Evolutionary conservation across 2,113 vertebrate species (phyloP).

Genomic region (Pelodiscus sinensis): DNA sequence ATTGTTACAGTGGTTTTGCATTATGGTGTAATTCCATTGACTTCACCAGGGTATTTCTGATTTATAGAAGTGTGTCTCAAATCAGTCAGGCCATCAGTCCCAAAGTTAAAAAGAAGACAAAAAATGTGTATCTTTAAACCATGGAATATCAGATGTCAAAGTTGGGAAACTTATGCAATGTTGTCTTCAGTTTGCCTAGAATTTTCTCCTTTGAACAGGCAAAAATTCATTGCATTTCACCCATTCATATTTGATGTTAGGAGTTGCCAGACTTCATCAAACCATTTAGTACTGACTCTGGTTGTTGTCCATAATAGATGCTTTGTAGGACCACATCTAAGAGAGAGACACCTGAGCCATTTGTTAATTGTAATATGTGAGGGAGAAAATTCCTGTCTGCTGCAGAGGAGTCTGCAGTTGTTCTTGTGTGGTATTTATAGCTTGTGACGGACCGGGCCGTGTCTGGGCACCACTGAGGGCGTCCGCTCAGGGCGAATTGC

Average conservation of each 20-base stretch:
- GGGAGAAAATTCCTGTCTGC: neutral
- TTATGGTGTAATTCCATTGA: neutral
- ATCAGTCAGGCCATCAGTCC: neutral
- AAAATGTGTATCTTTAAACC: neutral
- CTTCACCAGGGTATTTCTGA: too few relatives aligned
- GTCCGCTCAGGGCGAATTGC: too few relatives aligned
- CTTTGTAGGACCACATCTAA: neutral
- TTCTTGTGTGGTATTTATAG: neutral
- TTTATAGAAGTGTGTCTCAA: neutral
- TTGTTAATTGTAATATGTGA: constrained; percentile 17
- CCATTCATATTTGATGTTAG: neutral
- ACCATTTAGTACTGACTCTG: constrained; percentile 39
- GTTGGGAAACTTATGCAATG: neutral
- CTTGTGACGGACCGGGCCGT: too few relatives aligned
- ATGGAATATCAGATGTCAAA: neutral
- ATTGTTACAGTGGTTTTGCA: neutral
- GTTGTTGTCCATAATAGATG: constrained; percentile 27
- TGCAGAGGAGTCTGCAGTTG: neutral
- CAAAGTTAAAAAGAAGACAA: neutral
- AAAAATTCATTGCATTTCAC: neutral
- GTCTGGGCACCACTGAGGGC: too few relatives aligned
- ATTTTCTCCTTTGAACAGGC: neutral
- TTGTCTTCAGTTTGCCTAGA: neutral
- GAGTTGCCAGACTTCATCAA: constrained; percentile 27
- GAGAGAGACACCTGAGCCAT: neutral